These are phyloP conservation scores for Patella pellucida DNA, from an alignment of 2,888 invertebrate genomes.

Conservation along the genomic window DNA sequence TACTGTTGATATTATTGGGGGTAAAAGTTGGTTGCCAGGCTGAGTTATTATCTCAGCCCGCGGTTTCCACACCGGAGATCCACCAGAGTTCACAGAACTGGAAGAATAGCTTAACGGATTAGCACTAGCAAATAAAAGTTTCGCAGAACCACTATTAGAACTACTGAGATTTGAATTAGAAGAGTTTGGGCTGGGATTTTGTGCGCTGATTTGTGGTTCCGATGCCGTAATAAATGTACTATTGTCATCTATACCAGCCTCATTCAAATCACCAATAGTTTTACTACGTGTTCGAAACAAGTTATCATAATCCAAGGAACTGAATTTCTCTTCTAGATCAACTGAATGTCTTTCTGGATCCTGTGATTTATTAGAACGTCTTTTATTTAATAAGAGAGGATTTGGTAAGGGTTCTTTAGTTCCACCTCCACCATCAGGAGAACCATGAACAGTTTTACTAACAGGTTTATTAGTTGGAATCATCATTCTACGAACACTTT, in stretches of 20 bases:
- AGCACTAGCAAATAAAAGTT: conserved; percentile 93
- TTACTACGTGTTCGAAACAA: conserved; percentile 87
- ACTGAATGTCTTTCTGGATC: conserved; percentile 66
- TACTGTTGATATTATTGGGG: conserved; percentile 20
- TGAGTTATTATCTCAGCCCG: conserved; percentile 39
- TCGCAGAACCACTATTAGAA: conserved; percentile 72
- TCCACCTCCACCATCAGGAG: conserved; percentile 17
- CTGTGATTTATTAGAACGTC: conserved; percentile 40
- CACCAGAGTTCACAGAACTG: conserved; percentile 68
- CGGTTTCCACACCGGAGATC: conserved; percentile 95
- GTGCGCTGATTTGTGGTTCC: conserved; percentile 42
- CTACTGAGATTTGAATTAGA: conserved; percentile 62
- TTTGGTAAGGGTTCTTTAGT: conserved; percentile 15
- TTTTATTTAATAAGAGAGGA: conserved; percentile 42
- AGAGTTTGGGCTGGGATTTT: conserved; percentile 49
- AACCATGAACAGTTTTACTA: conserved; percentile 29
- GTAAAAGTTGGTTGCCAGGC: conserved; percentile 23
- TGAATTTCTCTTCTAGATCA: conserved; percentile 84
- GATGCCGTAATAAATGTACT: conserved; percentile 40
- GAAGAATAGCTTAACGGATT: conserved; percentile 93
- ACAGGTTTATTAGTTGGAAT: conserved; percentile 76
- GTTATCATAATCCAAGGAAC: conserved; percentile 73
- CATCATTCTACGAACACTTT: conserved; percentile 97
- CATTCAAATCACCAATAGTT: conserved; percentile 84
- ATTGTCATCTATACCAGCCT: conserved; percentile 73